phyloP scores from a whole-genome alignment of 23 tunicate species.

The Styela plicata region DNA sequence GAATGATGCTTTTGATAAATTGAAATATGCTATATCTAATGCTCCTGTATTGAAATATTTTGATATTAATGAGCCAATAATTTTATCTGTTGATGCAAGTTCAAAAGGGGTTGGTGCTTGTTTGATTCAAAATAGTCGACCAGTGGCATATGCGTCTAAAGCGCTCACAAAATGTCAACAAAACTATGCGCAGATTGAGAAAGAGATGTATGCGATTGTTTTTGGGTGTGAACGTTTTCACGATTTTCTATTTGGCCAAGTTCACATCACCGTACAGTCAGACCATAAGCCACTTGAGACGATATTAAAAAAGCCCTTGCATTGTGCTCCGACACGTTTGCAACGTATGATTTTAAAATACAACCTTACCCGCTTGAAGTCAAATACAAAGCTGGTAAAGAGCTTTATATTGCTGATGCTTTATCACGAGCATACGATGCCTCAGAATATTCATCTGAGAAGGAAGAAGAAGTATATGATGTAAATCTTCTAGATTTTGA shows the following conservation, averaged over 20 bases:
- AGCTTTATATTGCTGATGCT: too few relatives aligned
- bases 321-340: too few relatives aligned
- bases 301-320: slow-evolving; percentile 18
- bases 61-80: not conserved
- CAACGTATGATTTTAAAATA: too few relatives aligned
- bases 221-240: not conserved
- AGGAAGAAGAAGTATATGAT: too few relatives aligned
- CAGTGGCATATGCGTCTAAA: not conserved
- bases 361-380: too few relatives aligned
- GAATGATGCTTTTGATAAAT: not conserved
- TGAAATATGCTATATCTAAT: not conserved
- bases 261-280: not conserved
- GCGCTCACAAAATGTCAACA: not conserved
- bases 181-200: not conserved
- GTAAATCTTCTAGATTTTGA: too few relatives aligned
- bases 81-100: not conserved
- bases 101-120: not conserved
- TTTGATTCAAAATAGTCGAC: not conserved
- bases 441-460: too few relatives aligned
- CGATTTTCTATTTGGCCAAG: not conserved
- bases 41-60: slow-evolving; percentile 19
- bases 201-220: not conserved
- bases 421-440: too few relatives aligned
- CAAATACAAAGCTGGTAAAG: too few relatives aligned
- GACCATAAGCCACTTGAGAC: slow-evolving; percentile 46